Percentiles rank a stretch among this genome's conserved stretches.
phyloP scores from a whole-genome alignment of 2,797 vertebrate species.

The Limosa lapponica region DNA sequence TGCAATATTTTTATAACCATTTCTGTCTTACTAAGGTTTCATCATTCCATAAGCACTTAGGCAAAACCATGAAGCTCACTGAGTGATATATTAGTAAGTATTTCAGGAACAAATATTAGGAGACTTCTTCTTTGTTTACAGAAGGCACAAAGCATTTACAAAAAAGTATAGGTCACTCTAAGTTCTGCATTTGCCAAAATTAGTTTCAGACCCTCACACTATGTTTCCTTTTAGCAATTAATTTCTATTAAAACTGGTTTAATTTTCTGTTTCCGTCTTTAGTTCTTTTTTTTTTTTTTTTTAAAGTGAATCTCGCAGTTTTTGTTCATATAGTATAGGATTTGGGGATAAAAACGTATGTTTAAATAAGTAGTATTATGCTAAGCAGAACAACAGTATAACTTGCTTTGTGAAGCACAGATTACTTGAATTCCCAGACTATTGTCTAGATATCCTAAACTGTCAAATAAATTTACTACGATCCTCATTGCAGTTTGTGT shows the following conservation, averaged over 20 bases:
- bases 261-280: background rate
- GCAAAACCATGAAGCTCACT: background rate
- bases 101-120: background rate
- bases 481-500: background rate
- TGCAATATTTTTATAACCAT: background rate
- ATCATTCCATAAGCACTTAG: fast-evolving
- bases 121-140: background rate
- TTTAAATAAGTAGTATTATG: background rate
- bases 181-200: background rate
- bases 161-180: background rate
- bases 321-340: background rate
- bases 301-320: background rate
- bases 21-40: background rate
- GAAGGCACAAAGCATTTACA: background rate
- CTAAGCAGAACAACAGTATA: background rate
- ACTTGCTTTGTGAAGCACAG: background rate
- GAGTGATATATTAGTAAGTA: background rate
- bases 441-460: background rate
- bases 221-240: background rate
- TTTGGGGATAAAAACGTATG: background rate
- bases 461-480: background rate
- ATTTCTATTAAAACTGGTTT: background rate
- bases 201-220: background rate
- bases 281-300: background rate
- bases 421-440: background rate